Percentiles rank a stretch among this genome's conserved stretches.
These are phyloP conservation scores for Synanceia verrucosa DNA, from an alignment of 2,797 vertebrate genomes.

Conservation along the genomic window DNA sequence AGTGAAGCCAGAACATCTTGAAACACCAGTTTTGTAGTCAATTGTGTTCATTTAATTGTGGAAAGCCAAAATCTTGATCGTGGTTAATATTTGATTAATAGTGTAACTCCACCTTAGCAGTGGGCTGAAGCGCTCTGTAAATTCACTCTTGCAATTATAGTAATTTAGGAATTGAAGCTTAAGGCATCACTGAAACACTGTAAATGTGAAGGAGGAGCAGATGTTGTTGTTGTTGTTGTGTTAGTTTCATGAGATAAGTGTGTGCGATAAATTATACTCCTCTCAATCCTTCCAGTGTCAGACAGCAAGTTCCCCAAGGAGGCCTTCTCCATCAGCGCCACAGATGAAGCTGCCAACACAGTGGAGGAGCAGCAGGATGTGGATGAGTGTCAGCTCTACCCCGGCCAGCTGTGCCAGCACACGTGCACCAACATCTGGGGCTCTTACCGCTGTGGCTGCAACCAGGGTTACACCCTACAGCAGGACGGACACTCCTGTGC, in stretches of 20 bases:
- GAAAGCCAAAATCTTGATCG: too few relatives aligned
- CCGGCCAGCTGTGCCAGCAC: constrained; percentile 85
- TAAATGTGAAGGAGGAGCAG: constrained; percentile 25
- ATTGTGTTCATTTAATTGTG: too few relatives aligned
- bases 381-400: constrained; percentile 85
- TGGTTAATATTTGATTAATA: too few relatives aligned
- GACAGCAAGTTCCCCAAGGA: constrained; percentile 83
- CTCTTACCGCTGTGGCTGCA: constrained; percentile 89
- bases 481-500: constrained; percentile 86
- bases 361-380: constrained; percentile 86
- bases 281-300: constrained; percentile 77
- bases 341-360: constrained; percentile 83
- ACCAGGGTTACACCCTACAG: constrained; percentile 86
- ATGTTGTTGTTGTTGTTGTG: constrained; percentile 34
- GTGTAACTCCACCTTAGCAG: too few relatives aligned
- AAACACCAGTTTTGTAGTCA: too few relatives aligned
- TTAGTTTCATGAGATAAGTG: constrained; percentile 33
- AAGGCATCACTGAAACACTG: constrained; percentile 15
- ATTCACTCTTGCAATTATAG: constrained; percentile 10
- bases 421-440: constrained; percentile 85
- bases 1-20: too few relatives aligned
- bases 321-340: constrained; percentile 83
- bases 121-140: too few relatives aligned
- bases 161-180: constrained; percentile 5
- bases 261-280: constrained; percentile 28